Base-by-base conservation (phyloP, 2,888 invertebrate genomes). In the Blastobasis adustella region DNA sequence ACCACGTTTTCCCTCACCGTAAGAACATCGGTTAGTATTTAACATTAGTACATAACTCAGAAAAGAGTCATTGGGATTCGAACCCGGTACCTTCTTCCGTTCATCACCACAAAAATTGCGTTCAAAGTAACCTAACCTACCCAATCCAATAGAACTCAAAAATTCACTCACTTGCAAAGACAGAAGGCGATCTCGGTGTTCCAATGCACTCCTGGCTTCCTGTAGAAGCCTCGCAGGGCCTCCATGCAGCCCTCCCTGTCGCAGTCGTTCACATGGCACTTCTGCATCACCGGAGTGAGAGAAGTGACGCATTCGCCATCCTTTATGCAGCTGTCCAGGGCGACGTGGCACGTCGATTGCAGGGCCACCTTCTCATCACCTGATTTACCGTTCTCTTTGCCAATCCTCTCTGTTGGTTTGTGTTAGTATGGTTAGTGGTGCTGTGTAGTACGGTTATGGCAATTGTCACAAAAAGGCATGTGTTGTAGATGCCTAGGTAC, bases 111-210 rank as follows among this genome's bases (percentile, higher is more conserved):
- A n/a, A n/a, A n/a, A n/a, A n/a, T n/a, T n/a, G n/a, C n/a, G n/a
- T n/a, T n/a, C n/a, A n/a, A n/a, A n/a, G n/a, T n/a, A n/a, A n/a
- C n/a, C n/a, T 23, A 23, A 23, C 23, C 23, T 23, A 23, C 1
- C 23, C 23, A 23, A 23, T 23, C 23, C 23, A 23, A 6, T 7
- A 43, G 37, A 23, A 9, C 45, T 39, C 6, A 43, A 51, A 48
- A 46, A 42, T 44, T 39, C 4, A 91, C 94, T 92, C 85, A 96
- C 96, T 94, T 96, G 96, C 97, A 97, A 56, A 96, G 90, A 78
- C 97, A 97, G 86, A 96, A 96, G 63, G 96, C 97, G 66, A 96
- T 94, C 82, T 96, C 96, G 59, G 96, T 91, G 73, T 95, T 96
- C 92, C 95, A 94, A 63, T 92, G 93, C 61, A 94, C 93, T 52